A percentile compares a stretch with the other conserved stretches of the same genome.
Conservation (phyloP, 1,140 invertebrate species). For the Drosophila ficusphila region DNA sequence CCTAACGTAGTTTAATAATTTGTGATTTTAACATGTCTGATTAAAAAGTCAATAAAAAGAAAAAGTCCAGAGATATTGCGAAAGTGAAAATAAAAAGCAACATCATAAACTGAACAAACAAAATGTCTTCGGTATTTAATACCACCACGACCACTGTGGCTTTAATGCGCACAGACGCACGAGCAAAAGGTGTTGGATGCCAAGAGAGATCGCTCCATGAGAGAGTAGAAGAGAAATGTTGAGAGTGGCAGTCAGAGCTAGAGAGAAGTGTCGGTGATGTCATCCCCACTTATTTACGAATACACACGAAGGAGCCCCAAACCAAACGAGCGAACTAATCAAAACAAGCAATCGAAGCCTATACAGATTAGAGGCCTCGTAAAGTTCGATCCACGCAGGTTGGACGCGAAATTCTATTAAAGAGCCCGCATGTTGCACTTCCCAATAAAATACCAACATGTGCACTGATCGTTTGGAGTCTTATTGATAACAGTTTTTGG, state of each 20-base stretch:
- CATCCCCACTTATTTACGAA: constrained; percentile 60
- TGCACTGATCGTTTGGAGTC: constrained; percentile 13
- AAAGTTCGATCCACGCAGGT: constrained; percentile 30
- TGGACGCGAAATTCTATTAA: constrained; percentile 33
- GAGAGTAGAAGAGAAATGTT: constrained; percentile 21
- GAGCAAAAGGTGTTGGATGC: constrained; percentile 59
- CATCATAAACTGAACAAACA: constrained; percentile 13
- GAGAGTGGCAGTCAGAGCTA: constrained; percentile 9
- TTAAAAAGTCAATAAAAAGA: no score
- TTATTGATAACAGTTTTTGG: constrained; percentile 26
- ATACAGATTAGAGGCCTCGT: constrained; percentile 54
- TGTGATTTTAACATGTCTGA: no score
- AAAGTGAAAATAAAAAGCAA: constrained; percentile 4
- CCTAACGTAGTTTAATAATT: no score
- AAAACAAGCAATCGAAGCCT: constrained; percentile 61
- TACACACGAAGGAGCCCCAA: constrained; percentile 25
- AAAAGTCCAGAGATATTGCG: background rate
- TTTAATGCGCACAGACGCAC: constrained; percentile 18
- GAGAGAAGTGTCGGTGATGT: constrained; percentile 64
- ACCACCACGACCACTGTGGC: constrained; percentile 43
- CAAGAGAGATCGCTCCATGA: constrained; percentile 25
- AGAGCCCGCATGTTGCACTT: constrained; percentile 37
- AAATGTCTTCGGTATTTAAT: background rate
- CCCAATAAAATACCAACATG: constrained; percentile 5
- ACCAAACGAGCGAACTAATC: constrained; percentile 55